Percentiles rank a stretch among this genome's conserved stretches.
Conservation (phyloP, 2,888 invertebrate species). For the Zootermopsis nevadensis region DNA sequence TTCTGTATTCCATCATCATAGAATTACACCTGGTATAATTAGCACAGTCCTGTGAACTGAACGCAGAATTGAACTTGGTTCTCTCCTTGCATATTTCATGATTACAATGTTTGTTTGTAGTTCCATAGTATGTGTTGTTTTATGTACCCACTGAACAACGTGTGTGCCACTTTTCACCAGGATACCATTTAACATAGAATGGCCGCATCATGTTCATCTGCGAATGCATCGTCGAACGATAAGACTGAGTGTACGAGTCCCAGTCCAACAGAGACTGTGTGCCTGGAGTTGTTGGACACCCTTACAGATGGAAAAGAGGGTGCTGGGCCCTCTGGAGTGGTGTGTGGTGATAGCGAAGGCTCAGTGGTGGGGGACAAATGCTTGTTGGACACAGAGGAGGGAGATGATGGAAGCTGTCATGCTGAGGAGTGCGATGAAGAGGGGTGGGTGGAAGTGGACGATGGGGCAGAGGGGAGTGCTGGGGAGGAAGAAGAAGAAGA, state of each 20-base stretch:
- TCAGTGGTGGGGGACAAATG: constrained; percentile 33
- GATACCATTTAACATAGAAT: constrained; percentile 59
- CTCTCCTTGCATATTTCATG: too few species aligned
- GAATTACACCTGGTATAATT: too few species aligned
- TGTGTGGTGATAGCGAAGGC: constrained; percentile 39
- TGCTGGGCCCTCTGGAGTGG: constrained; percentile 50
- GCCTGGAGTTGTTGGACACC: constrained; percentile 57
- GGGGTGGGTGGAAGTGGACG: constrained; percentile 63
- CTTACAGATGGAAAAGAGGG: constrained; percentile 42
- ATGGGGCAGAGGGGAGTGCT: constrained; percentile 59
- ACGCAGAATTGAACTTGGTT: too few species aligned
- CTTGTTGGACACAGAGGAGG: constrained; percentile 45
- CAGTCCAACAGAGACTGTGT: constrained; percentile 63
- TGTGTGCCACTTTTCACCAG: constrained; percentile 20
- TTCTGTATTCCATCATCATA: too few species aligned
- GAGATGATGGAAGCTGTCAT: constrained; percentile 44
- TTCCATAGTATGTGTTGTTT: not conserved
- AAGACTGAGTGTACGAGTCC: constrained; percentile 63
- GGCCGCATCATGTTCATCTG: constrained; percentile 63
- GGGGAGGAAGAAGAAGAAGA: constrained; percentile 48
- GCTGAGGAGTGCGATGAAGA: constrained; percentile 55
- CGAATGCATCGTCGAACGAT: constrained; percentile 58
- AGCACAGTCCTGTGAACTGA: too few species aligned
- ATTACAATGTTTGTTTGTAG: too few species aligned
- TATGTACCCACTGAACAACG: not conserved